phyloP scores from a whole-genome alignment of 2,113 vertebrate species.

The Ochotona curzoniae region DNA sequence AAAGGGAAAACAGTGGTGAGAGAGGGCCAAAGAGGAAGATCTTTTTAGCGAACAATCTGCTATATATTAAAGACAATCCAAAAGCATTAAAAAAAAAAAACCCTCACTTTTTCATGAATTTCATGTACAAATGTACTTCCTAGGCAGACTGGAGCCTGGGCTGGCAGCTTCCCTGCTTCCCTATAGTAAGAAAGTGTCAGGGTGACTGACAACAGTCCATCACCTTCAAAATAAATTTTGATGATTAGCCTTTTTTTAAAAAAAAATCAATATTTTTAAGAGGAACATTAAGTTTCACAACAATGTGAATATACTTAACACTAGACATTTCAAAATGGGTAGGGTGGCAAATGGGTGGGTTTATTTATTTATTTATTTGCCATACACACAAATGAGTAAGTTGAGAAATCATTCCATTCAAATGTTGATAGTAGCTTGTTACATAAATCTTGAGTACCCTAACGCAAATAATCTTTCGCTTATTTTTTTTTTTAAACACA shows the following conservation, averaged over 20 bases:
- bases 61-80: conserved; percentile 23
- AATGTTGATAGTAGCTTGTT: conserved; percentile 36
- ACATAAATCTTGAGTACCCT: conserved; percentile 43
- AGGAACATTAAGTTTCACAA: neutral
- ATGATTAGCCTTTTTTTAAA: conserved; percentile 1
- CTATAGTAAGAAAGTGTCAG: neutral
- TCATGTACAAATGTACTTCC: neutral
- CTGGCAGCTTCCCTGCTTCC: conserved; percentile 6
- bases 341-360: conserved; percentile 22
- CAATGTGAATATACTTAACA: conserved; percentile 12
- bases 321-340: conserved; percentile 35
- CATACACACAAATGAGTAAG: neutral
- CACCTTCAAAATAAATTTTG: conserved; percentile 45
- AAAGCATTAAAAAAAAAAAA: conserved; percentile 23
- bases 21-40: conserved; percentile 63
- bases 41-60: conserved; percentile 26
- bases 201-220: neutral
- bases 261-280: conserved; percentile 6
- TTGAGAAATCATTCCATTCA: conserved; percentile 40
- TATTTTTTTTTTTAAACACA: neutral
- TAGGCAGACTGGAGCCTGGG: neutral
- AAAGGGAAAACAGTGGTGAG: conserved; percentile 51
- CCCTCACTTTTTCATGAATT: neutral
- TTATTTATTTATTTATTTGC: neutral
- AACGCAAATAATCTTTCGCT: neutral